Evolutionary conservation across 1,140 invertebrate genomes (phyloP), one percentile per base, ranked within the genome.

Genomic region (Drosophila micromelanica): DNA sequence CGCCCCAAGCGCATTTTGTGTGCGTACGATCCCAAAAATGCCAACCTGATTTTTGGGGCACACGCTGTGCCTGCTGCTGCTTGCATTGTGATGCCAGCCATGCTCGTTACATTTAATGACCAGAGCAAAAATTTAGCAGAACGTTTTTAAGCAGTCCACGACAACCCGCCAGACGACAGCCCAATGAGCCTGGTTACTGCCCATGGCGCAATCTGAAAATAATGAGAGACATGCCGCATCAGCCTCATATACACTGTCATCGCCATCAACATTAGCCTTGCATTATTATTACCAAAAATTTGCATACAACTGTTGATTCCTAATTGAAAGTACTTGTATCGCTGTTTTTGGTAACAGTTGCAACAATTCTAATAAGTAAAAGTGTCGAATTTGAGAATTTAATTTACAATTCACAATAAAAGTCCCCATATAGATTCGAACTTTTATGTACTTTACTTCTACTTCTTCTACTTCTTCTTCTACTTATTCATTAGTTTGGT

Each of bases 51-150:
- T 27, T 27, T 27, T 1, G 27, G 27, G 27, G 27, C 27, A 27
- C 27, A 27, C 27, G 27, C 27, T 27, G 27, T 23, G 20, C 20
- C 2, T 23, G 20, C 20, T 23, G 20, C 74, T 71, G 43, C 37
- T 30, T 72, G 13, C 43, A 20, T 51, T 64, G 54, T 64, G 32
- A 8, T 57, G 27, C 48, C 57, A 62, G 27, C 20, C 20, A 23
- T 40, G 61, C 64, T 72, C 62, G 63, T 62, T 68, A 68, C 57
- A 69, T 69, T 69, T 87, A 87, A 87, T 75, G 62, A 79, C 69
- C 82, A 87, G 42, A 87, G 82, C 78, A 78, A 72, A 72, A 85
- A 77, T 72, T 35, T 38, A 69, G 11, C 27, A 52, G 48, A 51
- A 55, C 9, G 52, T 49, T 55, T 43, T 59, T 60, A 20, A 56